Evolutionary conservation across 2,113 vertebrate species (phyloP), one percentile per base, ranked within the genome.

Genomic region (Archilochus colubris): DNA sequence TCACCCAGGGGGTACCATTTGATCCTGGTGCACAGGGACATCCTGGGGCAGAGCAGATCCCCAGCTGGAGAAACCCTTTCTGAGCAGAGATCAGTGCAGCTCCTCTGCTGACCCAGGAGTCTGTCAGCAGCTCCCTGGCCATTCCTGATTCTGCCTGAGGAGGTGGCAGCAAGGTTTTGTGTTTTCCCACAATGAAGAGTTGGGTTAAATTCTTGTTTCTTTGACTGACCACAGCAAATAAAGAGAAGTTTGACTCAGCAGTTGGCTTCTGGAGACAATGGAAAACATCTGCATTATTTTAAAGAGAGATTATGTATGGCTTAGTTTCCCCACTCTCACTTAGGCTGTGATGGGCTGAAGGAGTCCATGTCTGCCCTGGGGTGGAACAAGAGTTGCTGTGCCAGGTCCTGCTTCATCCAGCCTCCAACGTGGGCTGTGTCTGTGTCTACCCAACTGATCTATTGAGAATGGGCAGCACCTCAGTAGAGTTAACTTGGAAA

Each of bases 1-100:
- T 68, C 12, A 4, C 24, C 12, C 6, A 1, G 17, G 4, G 33
- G 6, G 2, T 31, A 6, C 28, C 19, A 2, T 10, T 43, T 63
- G 43, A 48, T 78, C 57, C 33, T 33, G 55, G 24, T 9, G 16
- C 44, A 18, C 53, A 68, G 44, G 53, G 50, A 55, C 14, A 6
- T 3, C 23, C 44, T 48, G 20, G 38, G 76, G 25, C 44, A 57
- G 30, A 67, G 28, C 19, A 22, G 53, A 48, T 62, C 22, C 5
- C 8, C 43, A 31, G 8, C 14, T 51, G 25, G 27, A 31, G 70
- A 75, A 93, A 72, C 3, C 3, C 16, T 88, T 61, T 68, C 70
- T 38, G 27, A 55, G 33, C 27, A 67, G 46, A 81, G 12, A 66
- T 3, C 4, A 9, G 18, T 80, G 17, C 44, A 33, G 40, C 17